Evolutionary conservation across 2,888 invertebrate species (phyloP).

Genomic region (Allolobophora icterica): DNA sequence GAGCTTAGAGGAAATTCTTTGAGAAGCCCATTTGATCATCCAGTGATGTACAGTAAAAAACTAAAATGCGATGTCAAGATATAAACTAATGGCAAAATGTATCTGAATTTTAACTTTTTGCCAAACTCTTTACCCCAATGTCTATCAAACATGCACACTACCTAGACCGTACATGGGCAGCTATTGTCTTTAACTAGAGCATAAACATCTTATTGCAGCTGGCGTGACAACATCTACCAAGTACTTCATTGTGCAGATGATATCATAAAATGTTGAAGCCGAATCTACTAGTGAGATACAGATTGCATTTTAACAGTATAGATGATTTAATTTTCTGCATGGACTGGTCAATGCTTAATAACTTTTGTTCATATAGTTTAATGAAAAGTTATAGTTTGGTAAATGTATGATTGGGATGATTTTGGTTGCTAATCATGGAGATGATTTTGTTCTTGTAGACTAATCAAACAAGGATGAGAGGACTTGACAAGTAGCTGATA

Average conservation of each 20-base stretch:
- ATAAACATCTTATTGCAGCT: not conserved
- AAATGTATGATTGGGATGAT: not conserved
- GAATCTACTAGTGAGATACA: not conserved
- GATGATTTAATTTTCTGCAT: not conserved
- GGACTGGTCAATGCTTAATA: not conserved
- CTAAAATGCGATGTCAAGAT: not conserved
- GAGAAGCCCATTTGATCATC: too few relatives aligned
- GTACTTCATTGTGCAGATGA: not conserved
- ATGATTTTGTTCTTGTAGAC: not conserved
- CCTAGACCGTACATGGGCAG: not conserved
- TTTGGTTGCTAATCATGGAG: not conserved
- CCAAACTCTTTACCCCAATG: too few relatives aligned
- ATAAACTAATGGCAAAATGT: too few relatives aligned
- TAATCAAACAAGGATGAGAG: slow-evolving; percentile 26
- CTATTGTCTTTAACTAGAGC: not conserved
- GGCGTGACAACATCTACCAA: not conserved
- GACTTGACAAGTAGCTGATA: not conserved
- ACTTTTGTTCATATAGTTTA: not conserved
- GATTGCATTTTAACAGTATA: not conserved
- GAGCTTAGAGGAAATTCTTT: too few relatives aligned
- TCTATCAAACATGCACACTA: too few relatives aligned
- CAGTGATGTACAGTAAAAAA: not conserved
- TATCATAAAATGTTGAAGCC: not conserved
- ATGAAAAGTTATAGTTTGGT: not conserved
- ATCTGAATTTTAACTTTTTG: too few relatives aligned